phyloP scores from a whole-genome alignment of 2,797 vertebrate genomes.

The Sebastes taczanowskii region DNA sequence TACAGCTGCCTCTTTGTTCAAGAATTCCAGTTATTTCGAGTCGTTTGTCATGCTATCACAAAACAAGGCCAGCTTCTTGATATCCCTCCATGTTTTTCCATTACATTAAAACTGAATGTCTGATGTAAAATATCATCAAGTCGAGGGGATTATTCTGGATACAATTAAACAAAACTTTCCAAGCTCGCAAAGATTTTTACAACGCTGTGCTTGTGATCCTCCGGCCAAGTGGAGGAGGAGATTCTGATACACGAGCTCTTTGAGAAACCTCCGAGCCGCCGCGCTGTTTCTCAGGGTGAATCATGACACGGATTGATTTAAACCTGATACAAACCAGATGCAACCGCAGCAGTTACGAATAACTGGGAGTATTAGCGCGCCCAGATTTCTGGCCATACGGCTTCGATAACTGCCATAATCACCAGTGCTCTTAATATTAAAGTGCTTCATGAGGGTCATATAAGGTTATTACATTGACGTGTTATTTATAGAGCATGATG shows the following conservation, averaged over 20 bases:
- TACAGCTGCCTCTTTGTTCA: background rate
- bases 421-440: conserved; percentile 47
- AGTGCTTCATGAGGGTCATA: conserved; percentile 52
- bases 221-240: conserved; percentile 5
- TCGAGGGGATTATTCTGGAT: conserved; percentile 30
- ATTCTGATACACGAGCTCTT: conserved; percentile 36
- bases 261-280: conserved; percentile 37
- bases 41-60: background rate
- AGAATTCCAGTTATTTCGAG: conserved; percentile 28
- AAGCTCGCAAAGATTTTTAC: conserved; percentile 25
- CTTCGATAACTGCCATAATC: conserved; percentile 67
- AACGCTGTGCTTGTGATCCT: conserved; percentile 31
- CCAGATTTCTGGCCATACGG: conserved; percentile 49
- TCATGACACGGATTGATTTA: conserved; percentile 64
- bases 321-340: conserved; percentile 76
- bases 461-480: conserved; percentile 43
- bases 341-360: conserved; percentile 61
- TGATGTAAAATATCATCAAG: conserved; percentile 15
- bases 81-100: background rate
- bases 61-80: conserved; percentile 9
- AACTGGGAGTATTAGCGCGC: conserved; percentile 56
- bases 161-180: conserved; percentile 34
- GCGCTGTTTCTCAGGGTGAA: conserved; percentile 51
- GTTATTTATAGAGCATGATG: conserved; percentile 53
- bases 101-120: background rate